Evolutionary conservation across 2,888 invertebrate species (phyloP), one percentile per base, ranked within the genome.

Genomic region (Eupeodes luniger): DNA sequence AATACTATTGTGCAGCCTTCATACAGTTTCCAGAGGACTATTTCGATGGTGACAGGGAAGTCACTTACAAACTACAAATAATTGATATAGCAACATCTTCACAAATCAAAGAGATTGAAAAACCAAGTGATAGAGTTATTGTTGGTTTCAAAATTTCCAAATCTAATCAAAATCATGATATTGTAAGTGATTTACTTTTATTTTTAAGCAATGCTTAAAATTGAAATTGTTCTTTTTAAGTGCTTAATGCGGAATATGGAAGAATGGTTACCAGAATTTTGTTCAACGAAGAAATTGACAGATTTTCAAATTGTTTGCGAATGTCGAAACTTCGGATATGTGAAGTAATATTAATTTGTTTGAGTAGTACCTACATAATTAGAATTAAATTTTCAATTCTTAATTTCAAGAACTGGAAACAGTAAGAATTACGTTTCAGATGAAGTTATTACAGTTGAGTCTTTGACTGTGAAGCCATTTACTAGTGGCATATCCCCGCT

Each of bases 1-100:
- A 81, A 10, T 83, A 81, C 16, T 89, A 89, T 11, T 89, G 89
- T 44, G 87, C 74, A 0, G 89, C 86, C 5, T 83, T 89, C 57
- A 76, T 86, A n/a, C 86, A 87, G 12, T 89, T 86, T 78, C 87
- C 86, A 9, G 86, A 87, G 14, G 89, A 89, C 19, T 89, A 66
- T 19, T 89, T 89, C 27, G 86, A 80, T 2, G 83, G 81, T 14
- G 81, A 84, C 12, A 19, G 75, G 9, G 74, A 79, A 16, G 55
- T 78, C 0, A 74, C 19, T 44, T 83, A 80, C 12, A 55, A 40
- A 36, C 70, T 89, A 27, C 83, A 84, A 70, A 51, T 89, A 40
- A 72, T 81, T 6, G 86, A 89, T 55, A 34, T 89, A 27, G 14
- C 59, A 6, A 80, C 89, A 51, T 57, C 76, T 3, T 3, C 36